Evolutionary conservation across 1,140 invertebrate species (phyloP), one percentile per base, ranked within the genome.

Genomic region (Olivierus martensii): DNA sequence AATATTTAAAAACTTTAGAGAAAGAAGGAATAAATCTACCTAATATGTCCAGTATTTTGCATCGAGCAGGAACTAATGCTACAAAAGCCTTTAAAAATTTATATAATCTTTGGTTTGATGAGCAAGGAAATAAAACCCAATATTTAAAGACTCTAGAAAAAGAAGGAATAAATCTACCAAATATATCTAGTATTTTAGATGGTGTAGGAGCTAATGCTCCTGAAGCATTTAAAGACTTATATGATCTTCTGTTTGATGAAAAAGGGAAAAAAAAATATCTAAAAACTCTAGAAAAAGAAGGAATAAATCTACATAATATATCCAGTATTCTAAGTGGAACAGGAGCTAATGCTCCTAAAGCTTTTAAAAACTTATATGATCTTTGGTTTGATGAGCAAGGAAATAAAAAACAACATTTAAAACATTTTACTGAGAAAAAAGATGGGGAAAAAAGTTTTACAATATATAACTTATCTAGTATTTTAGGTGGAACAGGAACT

Each of bases 361-460:
- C 45, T 22, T 46, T 46, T 46, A 46, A 46, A 22, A 21, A 46
- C 17, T 46, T 46, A 22, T 46, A 46, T 46, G 15, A 46, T 22
- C 45, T 46, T 46, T 50, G 11, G 34, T 49, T 49, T 49, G 47
- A 49, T 49, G 18, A 19, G 7, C 15, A 49, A 38, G 47, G 47
- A 49, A 49, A 39, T 36, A 49, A 18, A 49, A 49, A 18, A 49
- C 36, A 39, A 15, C 36, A 38, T 49, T 49, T 49, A 49, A 49
- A 49, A 12, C 34, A 18, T 3, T 38, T 49, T 47, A 34, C 34
- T 47, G 15, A 34, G 21, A 11, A 47, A 34, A 47, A 47, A 49
- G 44, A 46, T 46, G 44, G 34, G 34, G 41, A 51, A 43, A 18
- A 18, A 18, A 35, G 49, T 44, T 44, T 51, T 44, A 51, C 14